phyloP scores from a whole-genome alignment of 2,113 vertebrate genomes.

The Hemicordylus capensis region DNA sequence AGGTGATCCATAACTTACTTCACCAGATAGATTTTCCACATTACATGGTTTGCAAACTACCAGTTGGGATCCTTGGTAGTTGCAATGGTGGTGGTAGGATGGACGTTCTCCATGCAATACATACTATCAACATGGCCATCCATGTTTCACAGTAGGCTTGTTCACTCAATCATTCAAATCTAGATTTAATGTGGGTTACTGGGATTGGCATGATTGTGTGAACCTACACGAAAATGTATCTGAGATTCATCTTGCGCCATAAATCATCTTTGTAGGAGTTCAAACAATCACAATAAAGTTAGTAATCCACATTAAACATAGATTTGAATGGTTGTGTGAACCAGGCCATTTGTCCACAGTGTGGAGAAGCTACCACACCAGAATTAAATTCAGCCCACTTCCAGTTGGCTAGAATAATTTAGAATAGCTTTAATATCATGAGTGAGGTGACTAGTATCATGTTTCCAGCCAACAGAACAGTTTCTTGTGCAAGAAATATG shows the following conservation, averaged over 20 bases:
- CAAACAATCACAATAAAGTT: too few relatives aligned
- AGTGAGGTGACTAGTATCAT: not conserved
- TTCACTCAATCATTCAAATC: too few relatives aligned
- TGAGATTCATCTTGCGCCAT: too few relatives aligned
- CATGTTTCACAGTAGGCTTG: too few relatives aligned
- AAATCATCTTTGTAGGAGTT: too few relatives aligned
- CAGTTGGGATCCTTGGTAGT: not conserved
- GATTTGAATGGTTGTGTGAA: too few relatives aligned
- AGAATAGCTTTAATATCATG: not conserved
- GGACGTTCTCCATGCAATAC: not conserved
- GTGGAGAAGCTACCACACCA: not conserved
- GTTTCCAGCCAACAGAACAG: not conserved
- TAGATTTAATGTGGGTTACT: too few relatives aligned
- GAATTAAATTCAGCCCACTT: not conserved
- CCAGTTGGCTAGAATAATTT: not conserved
- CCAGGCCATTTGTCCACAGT: not conserved
- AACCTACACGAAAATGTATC: too few relatives aligned
- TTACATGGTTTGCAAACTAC: not conserved
- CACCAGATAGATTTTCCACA: not conserved
- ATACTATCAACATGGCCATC: not conserved
- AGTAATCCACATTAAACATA: too few relatives aligned
- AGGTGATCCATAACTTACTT: not conserved
- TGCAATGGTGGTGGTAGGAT: not conserved
- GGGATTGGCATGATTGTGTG: too few relatives aligned
- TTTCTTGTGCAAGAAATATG: not conserved